phyloP scores from a whole-genome alignment of 2,888 invertebrate species.

The Drosophila merina region DNA sequence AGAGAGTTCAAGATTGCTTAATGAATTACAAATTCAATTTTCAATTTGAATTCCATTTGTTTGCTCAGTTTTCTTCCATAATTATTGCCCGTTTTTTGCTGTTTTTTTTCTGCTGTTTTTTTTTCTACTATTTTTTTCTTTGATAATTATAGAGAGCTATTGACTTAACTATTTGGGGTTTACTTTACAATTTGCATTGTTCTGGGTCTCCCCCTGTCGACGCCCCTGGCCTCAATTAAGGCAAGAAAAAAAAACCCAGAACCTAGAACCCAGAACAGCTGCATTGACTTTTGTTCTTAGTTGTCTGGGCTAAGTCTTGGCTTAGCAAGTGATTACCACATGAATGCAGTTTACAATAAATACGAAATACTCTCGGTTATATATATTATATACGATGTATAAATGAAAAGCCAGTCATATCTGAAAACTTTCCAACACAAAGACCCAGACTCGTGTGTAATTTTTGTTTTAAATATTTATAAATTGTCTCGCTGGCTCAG shows the following conservation, averaged over 20 bases:
- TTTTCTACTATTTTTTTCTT: constrained; percentile 1
- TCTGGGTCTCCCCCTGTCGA: constrained; percentile 2
- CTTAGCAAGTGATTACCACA: constrained; percentile 53
- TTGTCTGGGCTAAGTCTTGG: constrained; percentile 46
- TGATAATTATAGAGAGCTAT: constrained; percentile 32
- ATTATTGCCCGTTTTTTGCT: constrained; percentile 9
- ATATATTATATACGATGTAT: too few species aligned
- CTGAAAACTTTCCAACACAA: constrained; percentile 25
- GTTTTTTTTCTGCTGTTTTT: background rate
- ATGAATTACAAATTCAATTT: constrained; percentile 24
- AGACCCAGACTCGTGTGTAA: constrained; percentile 19
- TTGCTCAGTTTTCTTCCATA: constrained; percentile 36
- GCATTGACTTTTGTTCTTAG: constrained; percentile 55
- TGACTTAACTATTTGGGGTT: constrained; percentile 29
- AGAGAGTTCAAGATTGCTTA: constrained; percentile 18
- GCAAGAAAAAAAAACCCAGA: too few species aligned
- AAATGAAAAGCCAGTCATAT: background rate
- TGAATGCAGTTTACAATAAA: constrained; percentile 24
- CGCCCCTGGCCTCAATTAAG: constrained; percentile 38
- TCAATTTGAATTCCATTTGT: constrained; percentile 12
- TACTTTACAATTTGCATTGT: constrained; percentile 39
- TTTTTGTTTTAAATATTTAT: constrained; percentile 60
- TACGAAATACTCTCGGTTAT: background rate
- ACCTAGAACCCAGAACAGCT: constrained; percentile 4
- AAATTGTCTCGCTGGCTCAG: constrained; percentile 36